Percentiles rank a stretch among this genome's conserved stretches.
Conservation (phyloP, 2,797 vertebrate species). For the Eremophila alpestris region DNA sequence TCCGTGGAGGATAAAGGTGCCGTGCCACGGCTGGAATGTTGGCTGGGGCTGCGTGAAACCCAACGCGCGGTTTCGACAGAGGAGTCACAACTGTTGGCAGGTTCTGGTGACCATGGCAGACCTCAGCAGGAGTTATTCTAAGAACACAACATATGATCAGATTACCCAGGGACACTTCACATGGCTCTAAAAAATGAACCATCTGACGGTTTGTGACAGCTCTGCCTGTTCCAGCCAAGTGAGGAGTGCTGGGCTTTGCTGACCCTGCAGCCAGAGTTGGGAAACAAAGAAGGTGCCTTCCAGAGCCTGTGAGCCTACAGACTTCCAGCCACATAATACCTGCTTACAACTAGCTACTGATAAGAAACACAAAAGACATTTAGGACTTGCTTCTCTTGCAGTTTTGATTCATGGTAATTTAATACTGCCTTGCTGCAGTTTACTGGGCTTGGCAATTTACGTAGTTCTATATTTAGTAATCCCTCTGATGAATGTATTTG, state of each 20-base stretch:
- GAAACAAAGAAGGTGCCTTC: constrained; percentile 4
- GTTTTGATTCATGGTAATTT: background rate
- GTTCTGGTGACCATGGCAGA: constrained; percentile 48
- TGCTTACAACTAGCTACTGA: background rate
- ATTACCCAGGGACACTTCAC: constrained; percentile 38
- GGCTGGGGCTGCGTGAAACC: constrained; percentile 43
- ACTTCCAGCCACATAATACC: background rate
- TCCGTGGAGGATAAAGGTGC: background rate
- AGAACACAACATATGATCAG: constrained; percentile 54
- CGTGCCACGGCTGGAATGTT: constrained; percentile 39
- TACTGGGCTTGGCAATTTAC: background rate
- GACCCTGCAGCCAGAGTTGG: background rate
- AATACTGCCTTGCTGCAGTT: background rate
- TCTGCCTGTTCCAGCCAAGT: constrained; percentile 16
- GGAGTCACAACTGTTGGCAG: constrained; percentile 59
- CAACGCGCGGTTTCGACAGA: background rate
- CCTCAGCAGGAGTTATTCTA: constrained; percentile 55
- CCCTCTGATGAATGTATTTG: background rate
- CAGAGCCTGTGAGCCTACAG: background rate
- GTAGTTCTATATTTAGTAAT: background rate
- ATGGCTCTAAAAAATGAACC: constrained; percentile 49
- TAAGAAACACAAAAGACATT: background rate
- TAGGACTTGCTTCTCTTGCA: background rate
- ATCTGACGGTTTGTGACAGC: constrained; percentile 37
- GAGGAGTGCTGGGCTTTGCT: background rate